These are phyloP conservation scores for Elgonia sp. DNA, from an alignment of 2,888 invertebrate species.

Conservation along the genomic window DNA sequence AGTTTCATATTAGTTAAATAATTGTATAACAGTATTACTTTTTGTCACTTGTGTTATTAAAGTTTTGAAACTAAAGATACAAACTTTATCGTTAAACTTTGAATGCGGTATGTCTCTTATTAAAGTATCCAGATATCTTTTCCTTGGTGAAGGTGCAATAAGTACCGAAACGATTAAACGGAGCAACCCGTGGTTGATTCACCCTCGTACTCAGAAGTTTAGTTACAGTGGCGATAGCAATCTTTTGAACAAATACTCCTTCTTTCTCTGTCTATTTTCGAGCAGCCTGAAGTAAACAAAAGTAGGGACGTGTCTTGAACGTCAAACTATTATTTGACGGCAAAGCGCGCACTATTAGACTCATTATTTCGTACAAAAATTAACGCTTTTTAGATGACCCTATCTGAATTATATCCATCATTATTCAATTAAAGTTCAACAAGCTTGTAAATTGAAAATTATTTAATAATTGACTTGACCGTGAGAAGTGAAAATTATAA, in stretches of 20 bases:
- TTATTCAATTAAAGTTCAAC: background rate
- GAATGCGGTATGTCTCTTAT: conserved; percentile 68
- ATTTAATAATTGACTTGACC: no score
- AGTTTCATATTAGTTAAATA: background rate
- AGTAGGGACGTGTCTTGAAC: conserved; percentile 79
- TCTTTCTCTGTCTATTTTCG: conserved; percentile 72
- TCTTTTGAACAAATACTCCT: conserved; percentile 80
- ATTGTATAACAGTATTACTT: conserved; percentile 8
- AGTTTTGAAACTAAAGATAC: conserved; percentile 28
- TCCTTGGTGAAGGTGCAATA: conserved; percentile 65
- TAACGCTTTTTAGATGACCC: background rate
- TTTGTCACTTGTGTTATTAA: conserved; percentile 37
- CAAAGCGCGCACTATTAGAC: conserved; percentile 23
- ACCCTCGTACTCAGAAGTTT: conserved; percentile 77
- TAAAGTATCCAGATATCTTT: conserved; percentile 69
- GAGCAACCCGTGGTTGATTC: conserved; percentile 78
- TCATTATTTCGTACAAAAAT: conserved; percentile 10
- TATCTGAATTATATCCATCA: background rate
- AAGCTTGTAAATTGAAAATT: no score
- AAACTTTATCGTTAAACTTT: conserved; percentile 49
- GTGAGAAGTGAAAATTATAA: no score
- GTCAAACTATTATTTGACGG: conserved; percentile 75
- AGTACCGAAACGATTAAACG: conserved; percentile 77
- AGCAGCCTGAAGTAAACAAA: conserved; percentile 77
- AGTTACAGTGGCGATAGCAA: conserved; percentile 80